Percentiles rank a stretch among this genome's conserved stretches.
Evolutionary conservation across 1,140 invertebrate species (phyloP).

Genomic region (Papilio machaon): DNA sequence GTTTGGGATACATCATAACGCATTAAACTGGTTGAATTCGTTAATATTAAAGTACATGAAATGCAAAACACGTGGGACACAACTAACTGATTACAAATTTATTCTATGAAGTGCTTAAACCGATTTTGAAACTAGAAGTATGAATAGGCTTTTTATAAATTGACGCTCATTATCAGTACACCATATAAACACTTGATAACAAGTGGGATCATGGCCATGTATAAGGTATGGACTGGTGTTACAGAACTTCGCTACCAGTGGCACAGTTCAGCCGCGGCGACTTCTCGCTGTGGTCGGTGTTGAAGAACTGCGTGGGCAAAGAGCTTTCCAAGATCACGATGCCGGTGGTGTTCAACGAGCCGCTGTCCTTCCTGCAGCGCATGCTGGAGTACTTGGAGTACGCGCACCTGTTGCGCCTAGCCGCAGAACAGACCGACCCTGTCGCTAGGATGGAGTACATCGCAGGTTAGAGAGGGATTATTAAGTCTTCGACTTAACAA

Average conservation of each 20-base stretch:
- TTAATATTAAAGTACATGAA: too few relatives aligned
- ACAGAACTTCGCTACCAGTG: conserved; percentile 90
- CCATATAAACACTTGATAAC: background rate
- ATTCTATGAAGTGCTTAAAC: background rate
- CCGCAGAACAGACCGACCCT: conserved; percentile 89
- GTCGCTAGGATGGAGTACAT: conserved; percentile 89
- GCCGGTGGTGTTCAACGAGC: conserved; percentile 99
- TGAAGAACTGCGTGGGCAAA: conserved; percentile 97
- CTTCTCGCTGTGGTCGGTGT: conserved; percentile 96
- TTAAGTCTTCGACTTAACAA: background rate
- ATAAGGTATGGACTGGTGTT: conserved; percentile 34
- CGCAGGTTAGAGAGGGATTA: conserved; percentile 75
- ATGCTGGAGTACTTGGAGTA: conserved; percentile 98
- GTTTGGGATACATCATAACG: too few relatives aligned
- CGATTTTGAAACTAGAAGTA: background rate
- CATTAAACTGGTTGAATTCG: too few relatives aligned
- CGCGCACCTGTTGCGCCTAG: conserved; percentile 90
- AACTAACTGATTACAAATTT: too few relatives aligned
- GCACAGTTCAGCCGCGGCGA: conserved; percentile 93
- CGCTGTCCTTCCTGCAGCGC: conserved; percentile 96
- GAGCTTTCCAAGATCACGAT: conserved; percentile 98
- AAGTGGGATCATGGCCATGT: background rate
- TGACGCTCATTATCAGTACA: background rate
- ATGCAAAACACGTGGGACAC: too few relatives aligned
- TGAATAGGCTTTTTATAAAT: too few relatives aligned